phyloP scores from a whole-genome alignment of 37 sponge, comb jelly and placozoan species.

The Ephydatia muelleri region DNA sequence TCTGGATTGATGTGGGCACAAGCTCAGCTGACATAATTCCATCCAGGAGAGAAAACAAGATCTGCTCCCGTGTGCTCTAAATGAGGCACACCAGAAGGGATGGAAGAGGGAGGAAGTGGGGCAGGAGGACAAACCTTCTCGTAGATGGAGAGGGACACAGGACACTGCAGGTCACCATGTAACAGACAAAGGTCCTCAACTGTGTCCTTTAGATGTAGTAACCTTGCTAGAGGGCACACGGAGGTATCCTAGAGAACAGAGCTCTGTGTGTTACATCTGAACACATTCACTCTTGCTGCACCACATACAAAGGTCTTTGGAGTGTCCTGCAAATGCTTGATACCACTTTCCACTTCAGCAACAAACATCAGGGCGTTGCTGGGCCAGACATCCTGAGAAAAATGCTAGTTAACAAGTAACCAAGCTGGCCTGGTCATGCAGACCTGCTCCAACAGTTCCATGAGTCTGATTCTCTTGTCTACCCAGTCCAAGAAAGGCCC shows the following conservation, averaged over 20 bases:
- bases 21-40: slow-evolving; percentile 52
- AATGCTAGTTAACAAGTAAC: neutral
- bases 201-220: slow-evolving; percentile 16
- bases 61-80: slow-evolving; percentile 26
- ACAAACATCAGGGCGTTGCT: slow-evolving; percentile 35
- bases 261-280: neutral
- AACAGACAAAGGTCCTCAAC: slow-evolving; percentile 34
- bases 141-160: slow-evolving; percentile 31
- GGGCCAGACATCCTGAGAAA: slow-evolving; percentile 50
- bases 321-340: slow-evolving; percentile 10
- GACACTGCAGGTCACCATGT: slow-evolving; percentile 19
- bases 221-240: neutral
- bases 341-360: slow-evolving; percentile 8
- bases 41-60: slow-evolving; percentile 60
- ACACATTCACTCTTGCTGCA: neutral
- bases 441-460: slow-evolving; percentile 48
- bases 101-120: neutral
- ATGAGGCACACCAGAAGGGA: slow-evolving; percentile 1
- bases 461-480: slow-evolving; percentile 17
- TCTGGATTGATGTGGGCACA: slow-evolving; percentile 12
- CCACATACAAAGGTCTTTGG: neutral
- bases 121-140: slow-evolving; percentile 28
- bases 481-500: slow-evolving; percentile 30
- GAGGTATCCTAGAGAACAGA: neutral
- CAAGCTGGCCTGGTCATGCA: neutral